Base-by-base conservation (phyloP, 2,888 invertebrate species). In the Drosophila suboccidentalis region DNA sequence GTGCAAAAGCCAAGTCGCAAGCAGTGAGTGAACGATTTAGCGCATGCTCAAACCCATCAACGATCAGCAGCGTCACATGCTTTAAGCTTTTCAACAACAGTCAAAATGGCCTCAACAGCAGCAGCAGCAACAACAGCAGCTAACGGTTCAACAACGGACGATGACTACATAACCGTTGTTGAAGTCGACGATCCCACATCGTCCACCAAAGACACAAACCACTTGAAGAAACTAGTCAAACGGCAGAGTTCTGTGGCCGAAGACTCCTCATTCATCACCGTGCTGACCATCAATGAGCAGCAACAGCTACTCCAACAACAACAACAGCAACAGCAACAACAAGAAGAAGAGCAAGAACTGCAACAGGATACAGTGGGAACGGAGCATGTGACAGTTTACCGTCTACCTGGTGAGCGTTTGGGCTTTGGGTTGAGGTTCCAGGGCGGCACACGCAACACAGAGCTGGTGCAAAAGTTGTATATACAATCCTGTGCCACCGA, bases 371-470 rank as follows among this genome's bases (percentile, higher is more conserved):
- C 51, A 2, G 79, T 85, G 74, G 93, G 95, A 76, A 93, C 94
- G 10, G 96, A 97, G 83, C 95, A 96, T 90, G 96, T 98, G 39
- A 94, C 95, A 59, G 96, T 98, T 55, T 96, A 96, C 82, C 94
- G 98, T 76, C 94, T 98, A 59, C 97, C 97, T 0, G 98, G 98
- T 0, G 98, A 98, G 90, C 95, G 97, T 41, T 94, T 98, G 8
- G 98, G 98, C 1, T 96, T 98, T 90, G 98, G 98, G 0, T 93
- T 98, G 1, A 97, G 97, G 91, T 98, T 98, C 91, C 98, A 98
- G 93, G 98, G 98, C 44, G 97, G 97, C 13, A 96, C 96, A 41
- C 96, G 96, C 79, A 96, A 96, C 38, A 94, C 95, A 10, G 97
- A 97, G 91, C 95, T 94, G 82, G 97, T 98, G 1, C 94, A 96